Percentiles rank a stretch among this genome's conserved stretches.
These are phyloP conservation scores for Turritopsis rubra DNA, from an alignment of 30 jellyfish, hydroid and myxozoan species.

Conservation along the genomic window DNA sequence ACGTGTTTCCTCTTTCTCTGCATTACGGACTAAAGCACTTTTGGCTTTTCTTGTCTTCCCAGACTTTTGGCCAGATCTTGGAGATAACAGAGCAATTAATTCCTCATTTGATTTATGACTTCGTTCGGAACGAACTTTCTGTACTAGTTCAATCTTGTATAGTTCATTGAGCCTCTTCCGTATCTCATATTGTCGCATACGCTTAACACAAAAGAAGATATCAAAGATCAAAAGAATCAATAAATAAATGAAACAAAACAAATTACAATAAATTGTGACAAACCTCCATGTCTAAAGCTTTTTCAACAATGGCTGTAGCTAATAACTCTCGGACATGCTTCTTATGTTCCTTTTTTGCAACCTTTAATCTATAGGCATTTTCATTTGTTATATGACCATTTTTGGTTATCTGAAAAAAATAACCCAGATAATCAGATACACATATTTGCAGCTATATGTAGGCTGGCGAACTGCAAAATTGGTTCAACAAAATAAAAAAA, in stretches of 20 bases:
- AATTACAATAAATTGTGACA: not conserved
- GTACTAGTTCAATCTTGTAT: slow-evolving; percentile 74
- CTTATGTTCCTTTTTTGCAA: slow-evolving; percentile 86
- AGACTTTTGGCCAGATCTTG: slow-evolving; percentile 32
- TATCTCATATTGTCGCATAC: slow-evolving; percentile 76
- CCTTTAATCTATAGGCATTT: slow-evolving; percentile 51
- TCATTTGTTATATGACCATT: slow-evolving; percentile 64
- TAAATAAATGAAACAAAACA: not conserved
- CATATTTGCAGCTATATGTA: not conserved
- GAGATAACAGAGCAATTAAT: slow-evolving; percentile 43
- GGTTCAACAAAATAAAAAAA: not conserved
- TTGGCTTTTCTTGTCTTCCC: slow-evolving; percentile 29
- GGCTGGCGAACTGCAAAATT: too few relatives aligned
- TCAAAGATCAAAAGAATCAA: not conserved
- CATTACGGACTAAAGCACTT: slow-evolving; percentile 29
- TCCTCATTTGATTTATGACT: slow-evolving; percentile 39
- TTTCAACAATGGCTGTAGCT: slow-evolving; percentile 91
- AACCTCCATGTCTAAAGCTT: slow-evolving; percentile 87
- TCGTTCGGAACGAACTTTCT: slow-evolving; percentile 40
- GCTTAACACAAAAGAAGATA: slow-evolving; percentile 24
- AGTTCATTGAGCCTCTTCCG: slow-evolving; percentile 71
- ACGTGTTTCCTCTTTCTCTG: slow-evolving; percentile 14
- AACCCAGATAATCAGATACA: not conserved
- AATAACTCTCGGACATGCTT: slow-evolving; percentile 73
- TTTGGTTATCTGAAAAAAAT: slow-evolving; percentile 47